phyloP scores from a whole-genome alignment of 1,140 invertebrate species.

The Drosophila kanapiae region DNA sequence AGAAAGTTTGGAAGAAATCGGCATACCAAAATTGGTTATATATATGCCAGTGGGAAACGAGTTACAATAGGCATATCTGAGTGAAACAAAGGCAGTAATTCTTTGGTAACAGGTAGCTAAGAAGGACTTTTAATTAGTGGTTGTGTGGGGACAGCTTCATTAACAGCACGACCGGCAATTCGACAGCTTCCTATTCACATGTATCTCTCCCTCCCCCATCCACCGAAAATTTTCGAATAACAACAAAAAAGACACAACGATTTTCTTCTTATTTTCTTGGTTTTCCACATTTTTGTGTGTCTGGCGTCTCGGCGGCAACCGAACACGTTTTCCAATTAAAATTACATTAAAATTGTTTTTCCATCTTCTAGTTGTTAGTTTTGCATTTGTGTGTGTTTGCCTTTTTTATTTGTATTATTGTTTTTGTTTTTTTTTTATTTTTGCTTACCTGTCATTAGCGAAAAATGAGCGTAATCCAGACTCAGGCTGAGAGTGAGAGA shows the following conservation, averaged over 20 bases:
- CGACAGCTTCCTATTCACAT: neutral
- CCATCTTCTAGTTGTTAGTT: conserved; percentile 14
- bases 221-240: no score
- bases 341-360: conserved; percentile 46
- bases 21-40: no score
- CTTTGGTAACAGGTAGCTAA: no score
- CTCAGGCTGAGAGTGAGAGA: conserved; percentile 2
- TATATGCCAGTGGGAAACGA: no score
- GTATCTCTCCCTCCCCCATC: no score
- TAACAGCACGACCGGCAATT: conserved; percentile 20
- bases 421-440: conserved; percentile 23
- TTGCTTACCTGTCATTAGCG: conserved; percentile 37
- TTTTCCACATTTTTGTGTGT: conserved; percentile 32
- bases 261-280: neutral
- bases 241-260: no score
- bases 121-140: neutral
- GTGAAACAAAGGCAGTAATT: no score
- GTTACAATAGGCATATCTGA: no score
- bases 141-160: conserved; percentile 16
- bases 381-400: conserved; percentile 4
- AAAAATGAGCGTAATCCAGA: conserved; percentile 32
- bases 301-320: conserved; percentile 11
- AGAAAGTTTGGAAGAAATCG: no score
- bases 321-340: conserved; percentile 41
- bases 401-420: neutral